Evolutionary conservation across 2,888 invertebrate species (phyloP).

Genomic region (Agrochola litura): DNA sequence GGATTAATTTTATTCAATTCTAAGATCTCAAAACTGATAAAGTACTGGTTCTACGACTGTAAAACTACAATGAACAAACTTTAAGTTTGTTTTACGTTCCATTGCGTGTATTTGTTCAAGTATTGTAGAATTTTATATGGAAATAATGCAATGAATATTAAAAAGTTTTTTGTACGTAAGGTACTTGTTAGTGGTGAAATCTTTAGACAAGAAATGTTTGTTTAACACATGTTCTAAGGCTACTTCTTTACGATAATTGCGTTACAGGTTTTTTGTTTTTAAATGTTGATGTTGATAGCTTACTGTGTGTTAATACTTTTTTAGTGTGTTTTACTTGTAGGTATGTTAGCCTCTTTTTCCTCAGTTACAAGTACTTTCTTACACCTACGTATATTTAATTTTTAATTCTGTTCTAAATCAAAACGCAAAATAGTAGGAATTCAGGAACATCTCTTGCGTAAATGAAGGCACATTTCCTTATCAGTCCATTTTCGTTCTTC

Average conservation of each 20-base stretch:
- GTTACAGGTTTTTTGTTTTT: slow-evolving; percentile 7
- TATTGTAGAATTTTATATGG: not conserved
- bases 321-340: not conserved
- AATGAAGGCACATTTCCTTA: not conserved
- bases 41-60: slow-evolving; percentile 34
- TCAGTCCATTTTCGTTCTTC: slow-evolving; percentile 9
- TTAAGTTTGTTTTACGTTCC: slow-evolving; percentile 13
- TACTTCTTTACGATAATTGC: slow-evolving; percentile 45
- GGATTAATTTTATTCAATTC: slow-evolving; percentile 71
- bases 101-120: slow-evolving; percentile 36
- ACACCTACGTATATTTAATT: too few species aligned
- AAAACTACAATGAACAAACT: slow-evolving; percentile 26
- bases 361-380: not conserved
- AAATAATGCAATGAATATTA: slow-evolving; percentile 22
- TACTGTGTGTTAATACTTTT: not conserved
- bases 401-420: not conserved
- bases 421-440: not conserved
- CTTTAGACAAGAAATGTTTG: slow-evolving; percentile 28
- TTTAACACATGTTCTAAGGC: slow-evolving; percentile 35
- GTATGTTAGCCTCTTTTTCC: not conserved
- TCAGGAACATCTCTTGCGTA: not conserved
- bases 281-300: not conserved
- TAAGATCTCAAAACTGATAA: slow-evolving; percentile 71
- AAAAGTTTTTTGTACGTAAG: not conserved
- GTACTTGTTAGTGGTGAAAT: slow-evolving; percentile 3